phyloP scores from a whole-genome alignment of 2,113 vertebrate genomes.

The Elgaria multicarinata region DNA sequence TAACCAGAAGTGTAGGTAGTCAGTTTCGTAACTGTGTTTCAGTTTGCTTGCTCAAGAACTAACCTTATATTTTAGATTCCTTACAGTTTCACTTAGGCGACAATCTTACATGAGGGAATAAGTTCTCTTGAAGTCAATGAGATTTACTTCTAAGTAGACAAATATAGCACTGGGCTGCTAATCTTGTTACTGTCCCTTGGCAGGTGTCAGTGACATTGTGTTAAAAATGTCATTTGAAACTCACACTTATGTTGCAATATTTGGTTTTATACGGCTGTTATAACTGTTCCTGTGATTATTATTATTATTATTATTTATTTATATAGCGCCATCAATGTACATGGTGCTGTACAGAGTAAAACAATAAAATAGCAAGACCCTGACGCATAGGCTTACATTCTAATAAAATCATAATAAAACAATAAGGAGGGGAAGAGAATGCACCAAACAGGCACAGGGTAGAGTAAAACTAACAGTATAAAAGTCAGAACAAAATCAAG shows the following conservation, averaged over 20 bases:
- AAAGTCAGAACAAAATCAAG: no score
- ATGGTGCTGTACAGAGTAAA: no score
- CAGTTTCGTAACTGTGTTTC: background rate
- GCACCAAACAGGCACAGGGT: no score
- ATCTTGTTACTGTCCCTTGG: background rate
- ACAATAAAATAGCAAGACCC: no score
- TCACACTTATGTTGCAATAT: background rate
- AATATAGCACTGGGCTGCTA: background rate
- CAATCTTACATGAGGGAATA: no score
- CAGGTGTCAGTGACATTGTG: background rate
- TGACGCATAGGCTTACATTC: no score
- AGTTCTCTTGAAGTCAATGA: background rate
- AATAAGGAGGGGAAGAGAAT: no score
- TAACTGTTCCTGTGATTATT: background rate
- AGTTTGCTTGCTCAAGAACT: background rate
- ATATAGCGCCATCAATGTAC: no score
- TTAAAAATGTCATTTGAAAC: background rate
- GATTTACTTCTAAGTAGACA: background rate
- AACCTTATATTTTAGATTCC: background rate
- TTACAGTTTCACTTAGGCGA: background rate
- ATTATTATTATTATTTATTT: no score
- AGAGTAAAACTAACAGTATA: no score
- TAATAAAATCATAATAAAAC: no score
- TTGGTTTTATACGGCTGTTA: background rate
- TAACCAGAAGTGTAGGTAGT: background rate